These are phyloP conservation scores for Ciconia maguari DNA, from an alignment of 2,113 vertebrate species.

Conservation along the genomic window DNA sequence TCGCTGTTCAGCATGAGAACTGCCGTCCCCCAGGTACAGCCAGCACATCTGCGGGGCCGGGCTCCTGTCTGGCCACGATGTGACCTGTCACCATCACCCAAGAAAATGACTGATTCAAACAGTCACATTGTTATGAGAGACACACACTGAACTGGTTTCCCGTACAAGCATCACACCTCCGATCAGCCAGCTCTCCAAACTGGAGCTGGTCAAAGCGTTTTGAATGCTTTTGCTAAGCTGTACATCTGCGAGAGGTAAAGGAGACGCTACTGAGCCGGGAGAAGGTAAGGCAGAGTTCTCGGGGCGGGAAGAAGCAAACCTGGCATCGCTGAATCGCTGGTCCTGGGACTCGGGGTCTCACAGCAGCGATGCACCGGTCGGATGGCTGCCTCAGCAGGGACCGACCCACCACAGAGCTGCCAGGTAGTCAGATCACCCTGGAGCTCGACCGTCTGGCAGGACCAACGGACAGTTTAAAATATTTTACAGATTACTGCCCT, in stretches of 20 bases:
- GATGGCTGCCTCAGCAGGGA: not conserved
- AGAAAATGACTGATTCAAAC: accelerated
- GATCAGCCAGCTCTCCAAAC: not conserved
- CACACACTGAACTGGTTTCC: not conserved
- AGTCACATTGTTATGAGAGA: accelerated
- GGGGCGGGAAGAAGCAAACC: not conserved
- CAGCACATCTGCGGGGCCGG: not conserved
- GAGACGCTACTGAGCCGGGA: accelerated
- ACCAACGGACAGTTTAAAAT: not conserved
- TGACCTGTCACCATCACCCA: not conserved
- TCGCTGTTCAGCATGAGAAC: accelerated
- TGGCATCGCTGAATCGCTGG: accelerated
- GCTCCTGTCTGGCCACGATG: not conserved
- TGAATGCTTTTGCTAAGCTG: not conserved
- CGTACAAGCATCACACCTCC: not conserved
- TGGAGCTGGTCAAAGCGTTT: not conserved
- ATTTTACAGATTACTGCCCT: not conserved
- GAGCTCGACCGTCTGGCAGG: not conserved
- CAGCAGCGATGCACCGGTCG: accelerated
- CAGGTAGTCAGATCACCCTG: accelerated
- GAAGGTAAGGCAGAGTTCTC: not conserved
- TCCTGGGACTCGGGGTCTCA: not conserved
- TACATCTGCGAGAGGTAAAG: not conserved
- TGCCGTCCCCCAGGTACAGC: too few relatives aligned
- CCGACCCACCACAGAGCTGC: not conserved